Base-by-base conservation (phyloP, 2,113 vertebrate genomes). In the Proteles cristata region DNA sequence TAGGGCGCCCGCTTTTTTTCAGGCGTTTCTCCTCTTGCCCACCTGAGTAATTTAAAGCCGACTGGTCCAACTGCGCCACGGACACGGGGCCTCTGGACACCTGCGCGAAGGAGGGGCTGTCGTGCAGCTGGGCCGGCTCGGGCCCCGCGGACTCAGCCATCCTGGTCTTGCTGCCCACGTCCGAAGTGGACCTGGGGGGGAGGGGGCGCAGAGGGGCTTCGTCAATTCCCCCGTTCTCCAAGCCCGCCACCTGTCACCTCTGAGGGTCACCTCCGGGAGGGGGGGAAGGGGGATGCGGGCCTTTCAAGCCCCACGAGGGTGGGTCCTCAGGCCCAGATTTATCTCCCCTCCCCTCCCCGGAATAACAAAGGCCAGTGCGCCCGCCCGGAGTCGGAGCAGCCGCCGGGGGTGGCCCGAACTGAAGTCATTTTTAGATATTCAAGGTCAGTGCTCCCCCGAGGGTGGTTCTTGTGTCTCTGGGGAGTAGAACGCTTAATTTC, bases 11-110 rank as follows among this genome's bases (percentile, higher is more conserved):
- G 87, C 77, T n/a, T 45, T 53, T 53, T 15, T 25, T 9, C 79
- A 17, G 61, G 39, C 31, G n/a, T 53, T 55, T 15, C 69, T 48
- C 25, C 26, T 93, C 31, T 91, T 66, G 94, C 94, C 98, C 95
- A 99, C 99, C 99, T 99, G 99, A 99, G 99, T 99, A 99, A 99
- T 99, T 99, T 98, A 99, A 98, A 98, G 99, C 98, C 61, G 99
- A 99, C 97, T 99, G 99, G 97, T 99, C 99, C 87, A 99, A 94
- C 65, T 99, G 99, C 71, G 99, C 98, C 86, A 99, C 98, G 77
- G 99, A 99, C 97, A 99, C 99, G 0, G 99, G 98, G 87, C 99
- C 98, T 99, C 99, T 99, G 0, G 98, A 98, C 73, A 99, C 98
- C 28, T 99, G 98, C 68, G 98, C 98, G 90, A 99, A 99, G 96